A percentile compares a stretch with the other conserved stretches of the same genome.
These are phyloP conservation scores for Ptychochromis oligacanthus DNA, from an alignment of 2,113 vertebrate genomes.

Conservation along the genomic window DNA sequence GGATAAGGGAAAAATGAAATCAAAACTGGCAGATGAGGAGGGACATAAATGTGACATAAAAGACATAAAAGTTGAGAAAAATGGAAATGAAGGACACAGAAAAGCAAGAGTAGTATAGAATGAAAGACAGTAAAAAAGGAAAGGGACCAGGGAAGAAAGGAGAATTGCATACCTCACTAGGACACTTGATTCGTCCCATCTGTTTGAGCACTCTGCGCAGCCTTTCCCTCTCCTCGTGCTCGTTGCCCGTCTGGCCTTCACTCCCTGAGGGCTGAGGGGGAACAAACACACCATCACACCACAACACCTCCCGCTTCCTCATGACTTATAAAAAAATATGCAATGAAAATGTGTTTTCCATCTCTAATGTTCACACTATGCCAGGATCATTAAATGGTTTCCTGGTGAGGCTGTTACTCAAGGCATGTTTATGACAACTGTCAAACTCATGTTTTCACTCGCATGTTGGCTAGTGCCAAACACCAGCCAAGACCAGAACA, in stretches of 20 bases:
- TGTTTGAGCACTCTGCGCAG: constrained; percentile 94
- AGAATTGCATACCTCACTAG: constrained; percentile 86
- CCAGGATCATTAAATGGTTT: constrained; percentile 70
- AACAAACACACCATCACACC: constrained; percentile 65
- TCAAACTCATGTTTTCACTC: constrained; percentile 69
- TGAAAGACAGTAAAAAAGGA: constrained; percentile 24
- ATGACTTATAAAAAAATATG: constrained; percentile 3
- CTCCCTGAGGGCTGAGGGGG: constrained; percentile 83
- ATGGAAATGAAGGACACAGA: constrained; percentile 28
- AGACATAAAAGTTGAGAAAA: constrained; percentile 27
- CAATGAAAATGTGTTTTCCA: constrained; percentile 70
- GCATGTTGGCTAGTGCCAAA: constrained; percentile 57
- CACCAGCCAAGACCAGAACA: constrained; percentile 63
- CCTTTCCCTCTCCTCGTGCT: constrained; percentile 90
- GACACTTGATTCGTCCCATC: constrained; percentile 96
- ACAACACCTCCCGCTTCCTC: constrained; percentile 13
- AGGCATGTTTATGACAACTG: constrained; percentile 75
- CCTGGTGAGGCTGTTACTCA: constrained; percentile 69
- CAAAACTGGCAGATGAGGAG: constrained; percentile 31
- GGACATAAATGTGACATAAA: constrained; percentile 34
- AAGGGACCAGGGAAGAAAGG: constrained; percentile 27
- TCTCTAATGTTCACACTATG: constrained; percentile 51
- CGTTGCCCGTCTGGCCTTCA: constrained; percentile 83
- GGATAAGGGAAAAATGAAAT: constrained; percentile 32
- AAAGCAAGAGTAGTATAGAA: constrained; percentile 23